phyloP scores from a whole-genome alignment of 2,797 vertebrate species.

The Characodon lateralis region DNA sequence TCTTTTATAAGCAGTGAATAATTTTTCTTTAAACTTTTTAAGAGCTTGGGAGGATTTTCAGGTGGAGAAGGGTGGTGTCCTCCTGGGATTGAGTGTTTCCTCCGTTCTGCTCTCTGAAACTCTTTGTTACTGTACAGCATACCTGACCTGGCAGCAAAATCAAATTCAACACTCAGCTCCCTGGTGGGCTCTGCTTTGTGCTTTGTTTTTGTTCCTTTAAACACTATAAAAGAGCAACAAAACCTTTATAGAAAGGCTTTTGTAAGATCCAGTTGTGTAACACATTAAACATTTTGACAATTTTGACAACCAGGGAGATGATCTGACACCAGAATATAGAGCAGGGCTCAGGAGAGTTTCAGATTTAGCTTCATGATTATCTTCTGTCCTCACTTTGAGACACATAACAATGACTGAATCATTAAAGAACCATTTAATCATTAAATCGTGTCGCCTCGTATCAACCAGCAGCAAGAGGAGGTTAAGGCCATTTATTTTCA shows the following conservation, averaged over 20 bases:
- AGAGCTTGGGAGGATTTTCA: slow-evolving; percentile 1
- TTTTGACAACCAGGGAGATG: slow-evolving; percentile 31
- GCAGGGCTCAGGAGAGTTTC: slow-evolving; percentile 67
- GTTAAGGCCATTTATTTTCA: background rate
- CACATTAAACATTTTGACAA: slow-evolving; percentile 6
- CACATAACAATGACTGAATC: slow-evolving; percentile 1
- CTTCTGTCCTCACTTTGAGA: slow-evolving; percentile 29
- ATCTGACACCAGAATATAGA: slow-evolving; percentile 61
- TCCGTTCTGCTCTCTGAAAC: slow-evolving; percentile 8
- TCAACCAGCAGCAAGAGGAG: slow-evolving; percentile 15
- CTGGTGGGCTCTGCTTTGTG: background rate
- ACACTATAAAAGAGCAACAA: background rate
- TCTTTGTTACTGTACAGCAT: slow-evolving; percentile 1
- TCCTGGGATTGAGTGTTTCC: slow-evolving; percentile 26
- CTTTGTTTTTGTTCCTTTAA: slow-evolving; percentile 2
- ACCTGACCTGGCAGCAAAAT: slow-evolving; percentile 4
- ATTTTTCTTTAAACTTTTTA: slow-evolving; percentile 30
- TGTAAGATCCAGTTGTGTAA: slow-evolving; percentile 21
- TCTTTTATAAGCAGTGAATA: slow-evolving; percentile 24
- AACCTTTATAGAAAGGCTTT: background rate
- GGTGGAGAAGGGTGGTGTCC: background rate
- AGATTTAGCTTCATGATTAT: slow-evolving; percentile 57
- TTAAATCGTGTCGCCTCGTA: slow-evolving; percentile 20
- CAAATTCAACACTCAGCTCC: slow-evolving; percentile 21
- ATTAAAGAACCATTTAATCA: slow-evolving; percentile 15